phyloP scores from a whole-genome alignment of 2,797 vertebrate species.

The Melanotaenia pygmaea region DNA sequence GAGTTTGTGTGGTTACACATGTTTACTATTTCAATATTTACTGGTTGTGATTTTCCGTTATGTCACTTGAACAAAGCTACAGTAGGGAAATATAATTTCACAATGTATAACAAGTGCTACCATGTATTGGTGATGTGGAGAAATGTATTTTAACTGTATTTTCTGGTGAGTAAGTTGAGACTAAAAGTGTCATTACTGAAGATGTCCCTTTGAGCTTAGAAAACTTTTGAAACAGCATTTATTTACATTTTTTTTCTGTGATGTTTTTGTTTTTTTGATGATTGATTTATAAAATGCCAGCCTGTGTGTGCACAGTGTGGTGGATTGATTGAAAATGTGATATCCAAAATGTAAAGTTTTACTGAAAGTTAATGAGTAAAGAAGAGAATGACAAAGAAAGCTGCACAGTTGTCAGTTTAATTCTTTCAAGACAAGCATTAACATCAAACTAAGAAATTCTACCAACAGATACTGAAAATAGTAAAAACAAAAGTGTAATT shows the following conservation, averaged over 20 bases:
- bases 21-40: too few species aligned
- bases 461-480: conserved; percentile 6
- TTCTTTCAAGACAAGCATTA: conserved; percentile 12
- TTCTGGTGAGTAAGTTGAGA: background rate
- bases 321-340: background rate
- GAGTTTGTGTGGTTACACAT: too few species aligned
- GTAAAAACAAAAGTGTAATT: conserved; percentile 17
- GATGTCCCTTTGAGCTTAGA: background rate
- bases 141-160: background rate
- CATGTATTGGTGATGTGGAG: background rate
- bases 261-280: background rate
- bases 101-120: background rate
- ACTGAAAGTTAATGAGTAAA: background rate
- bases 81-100: background rate
- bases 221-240: too few species aligned
- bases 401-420: background rate
- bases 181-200: background rate
- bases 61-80: background rate
- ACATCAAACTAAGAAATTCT: conserved; percentile 20
- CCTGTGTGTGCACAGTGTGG: too few species aligned
- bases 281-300: background rate
- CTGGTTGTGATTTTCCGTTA: too few species aligned
- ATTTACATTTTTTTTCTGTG: background rate
- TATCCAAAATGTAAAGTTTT: background rate
- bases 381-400: background rate